Evolutionary conservation across 2,888 invertebrate species (phyloP).

Genomic region (Caenorhabditis sp.): DNA sequence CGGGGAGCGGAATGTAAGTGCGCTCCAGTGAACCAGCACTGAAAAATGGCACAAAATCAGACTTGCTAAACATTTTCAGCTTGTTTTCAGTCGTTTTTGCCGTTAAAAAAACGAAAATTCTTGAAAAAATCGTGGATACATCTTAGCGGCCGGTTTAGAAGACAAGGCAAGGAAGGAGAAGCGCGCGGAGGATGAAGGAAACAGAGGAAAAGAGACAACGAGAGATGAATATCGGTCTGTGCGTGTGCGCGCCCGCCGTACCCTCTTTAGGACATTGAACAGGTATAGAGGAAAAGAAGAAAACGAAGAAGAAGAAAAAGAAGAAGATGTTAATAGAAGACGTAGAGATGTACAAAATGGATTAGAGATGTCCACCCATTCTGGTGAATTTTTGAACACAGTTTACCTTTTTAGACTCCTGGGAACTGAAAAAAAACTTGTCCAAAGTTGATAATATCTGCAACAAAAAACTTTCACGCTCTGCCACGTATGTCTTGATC

Average conservation of each 20-base stretch:
- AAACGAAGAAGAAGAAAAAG: not conserved
- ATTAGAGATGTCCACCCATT: not conserved
- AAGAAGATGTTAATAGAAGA: constrained; percentile 10
- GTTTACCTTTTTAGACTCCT: not conserved
- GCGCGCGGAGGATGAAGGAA: constrained; percentile 12
- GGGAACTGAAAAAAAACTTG: not conserved
- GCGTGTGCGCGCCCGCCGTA: constrained; percentile 8
- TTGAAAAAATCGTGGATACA: constrained; percentile 18
- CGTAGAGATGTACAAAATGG: constrained; percentile 21
- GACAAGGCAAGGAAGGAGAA: constrained; percentile 5
- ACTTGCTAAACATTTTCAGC: not conserved
- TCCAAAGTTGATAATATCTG: too few relatives aligned
- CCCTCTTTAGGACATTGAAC: constrained; percentile 40
- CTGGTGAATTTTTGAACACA: constrained; percentile 7
- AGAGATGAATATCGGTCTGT: constrained; percentile 52
- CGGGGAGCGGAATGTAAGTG: constrained; percentile 21
- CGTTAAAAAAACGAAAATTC: not conserved
- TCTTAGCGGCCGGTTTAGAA: constrained; percentile 44
- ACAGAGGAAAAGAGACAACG: constrained; percentile 24
- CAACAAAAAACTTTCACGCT: not conserved
- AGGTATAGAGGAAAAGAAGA: constrained; percentile 9
- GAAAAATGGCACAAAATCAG: not conserved
- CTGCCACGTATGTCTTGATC: not conserved
- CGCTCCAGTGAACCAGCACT: constrained; percentile 19
- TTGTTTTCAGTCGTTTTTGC: not conserved